Evolutionary conservation across 2,888 invertebrate species (phyloP).

Genomic region (Watsonalla cultraria): DNA sequence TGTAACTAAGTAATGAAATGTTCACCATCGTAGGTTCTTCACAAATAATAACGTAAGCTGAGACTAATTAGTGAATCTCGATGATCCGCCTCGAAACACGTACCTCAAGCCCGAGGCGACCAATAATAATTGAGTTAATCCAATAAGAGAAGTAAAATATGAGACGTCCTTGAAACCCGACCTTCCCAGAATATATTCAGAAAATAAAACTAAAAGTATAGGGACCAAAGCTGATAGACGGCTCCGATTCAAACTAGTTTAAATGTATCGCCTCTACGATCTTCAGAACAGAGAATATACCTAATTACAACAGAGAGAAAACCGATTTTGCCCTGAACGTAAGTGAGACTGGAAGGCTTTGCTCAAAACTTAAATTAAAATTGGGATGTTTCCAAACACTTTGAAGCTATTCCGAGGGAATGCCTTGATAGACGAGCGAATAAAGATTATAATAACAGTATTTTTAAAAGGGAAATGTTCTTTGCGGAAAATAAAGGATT

Average conservation of each 20-base stretch:
- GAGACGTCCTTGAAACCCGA: constrained; percentile 58
- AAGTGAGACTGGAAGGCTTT: constrained; percentile 15
- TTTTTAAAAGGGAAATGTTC: constrained; percentile 27
- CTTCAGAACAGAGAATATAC: constrained; percentile 35
- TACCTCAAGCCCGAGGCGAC: background rate
- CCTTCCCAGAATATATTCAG: constrained; percentile 60
- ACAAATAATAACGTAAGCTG: background rate
- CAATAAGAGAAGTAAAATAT: constrained; percentile 35
- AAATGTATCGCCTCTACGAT: constrained; percentile 50
- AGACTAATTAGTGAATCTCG: constrained; percentile 1
- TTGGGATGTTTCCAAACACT: constrained; percentile 26
- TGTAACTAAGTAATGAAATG: background rate
- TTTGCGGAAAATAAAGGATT: constrained; percentile 30
- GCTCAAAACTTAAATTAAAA: constrained; percentile 36
- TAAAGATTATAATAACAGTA: constrained; percentile 35
- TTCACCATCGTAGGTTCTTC: background rate
- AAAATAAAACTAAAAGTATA: constrained; percentile 55
- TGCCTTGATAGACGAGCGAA: constrained; percentile 29
- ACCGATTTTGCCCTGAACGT: constrained; percentile 26
- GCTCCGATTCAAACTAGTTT: constrained; percentile 45
- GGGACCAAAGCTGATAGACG: constrained; percentile 41
- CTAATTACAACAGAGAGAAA: constrained; percentile 37
- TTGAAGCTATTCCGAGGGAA: constrained; percentile 35
- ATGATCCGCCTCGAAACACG: constrained; percentile 6
- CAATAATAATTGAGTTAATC: constrained; percentile 14